A percentile compares a stretch with the other conserved stretches of the same genome.
Conservation (phyloP, 2,888 invertebrate genomes). For the Lithophane socia region DNA sequence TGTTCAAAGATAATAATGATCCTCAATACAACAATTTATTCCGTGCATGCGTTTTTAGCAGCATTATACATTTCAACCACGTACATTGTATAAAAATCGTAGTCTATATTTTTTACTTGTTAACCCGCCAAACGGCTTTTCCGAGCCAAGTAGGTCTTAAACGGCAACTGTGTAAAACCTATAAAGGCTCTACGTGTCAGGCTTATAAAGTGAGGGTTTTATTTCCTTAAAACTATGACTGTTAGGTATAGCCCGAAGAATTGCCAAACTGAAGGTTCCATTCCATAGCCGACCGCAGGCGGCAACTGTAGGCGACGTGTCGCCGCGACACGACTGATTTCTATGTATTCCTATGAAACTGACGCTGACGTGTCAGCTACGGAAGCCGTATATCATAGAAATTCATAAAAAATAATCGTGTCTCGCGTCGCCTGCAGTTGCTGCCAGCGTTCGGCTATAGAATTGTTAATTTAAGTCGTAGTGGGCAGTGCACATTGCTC, state of each 20-base stretch:
- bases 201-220: slow-evolving; percentile 18
- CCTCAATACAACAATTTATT: not conserved
- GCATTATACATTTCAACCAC: slow-evolving; percentile 3
- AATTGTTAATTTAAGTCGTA: not conserved
- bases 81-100: slow-evolving; percentile 21
- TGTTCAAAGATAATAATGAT: not conserved
- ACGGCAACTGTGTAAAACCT: slow-evolving; percentile 28
- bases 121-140: slow-evolving; percentile 22
- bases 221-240: not conserved
- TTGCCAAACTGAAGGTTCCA: not conserved
- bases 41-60: not conserved
- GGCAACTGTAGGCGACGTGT: too few relatives aligned
- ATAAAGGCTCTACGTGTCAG: slow-evolving; percentile 44
- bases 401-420: too few relatives aligned
- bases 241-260: not conserved
- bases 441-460: too few relatives aligned
- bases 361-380: too few relatives aligned
- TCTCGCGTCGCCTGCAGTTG: too few relatives aligned
- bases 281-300: too few relatives aligned
- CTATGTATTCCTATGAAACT: too few relatives aligned
- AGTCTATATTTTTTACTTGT: slow-evolving; percentile 13
- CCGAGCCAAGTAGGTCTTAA: slow-evolving; percentile 33
- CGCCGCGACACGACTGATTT: too few relatives aligned
- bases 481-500: not conserved
- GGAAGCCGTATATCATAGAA: too few relatives aligned